Evolutionary conservation across 2,888 invertebrate species (phyloP).

Genomic region (Brachylomia viminalis): DNA sequence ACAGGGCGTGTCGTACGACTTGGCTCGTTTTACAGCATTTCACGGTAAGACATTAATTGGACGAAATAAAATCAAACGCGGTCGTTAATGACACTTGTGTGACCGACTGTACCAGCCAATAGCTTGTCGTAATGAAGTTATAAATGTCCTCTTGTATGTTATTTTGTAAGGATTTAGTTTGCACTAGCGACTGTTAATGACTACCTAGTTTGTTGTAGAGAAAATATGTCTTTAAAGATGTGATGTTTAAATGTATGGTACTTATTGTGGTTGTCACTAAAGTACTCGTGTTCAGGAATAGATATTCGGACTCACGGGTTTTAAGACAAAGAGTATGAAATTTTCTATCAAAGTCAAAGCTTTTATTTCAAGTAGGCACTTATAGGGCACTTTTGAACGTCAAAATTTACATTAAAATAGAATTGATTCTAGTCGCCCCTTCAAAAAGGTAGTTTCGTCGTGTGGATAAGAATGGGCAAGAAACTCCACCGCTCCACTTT

Average conservation of each 20-base stretch:
- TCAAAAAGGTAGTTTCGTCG: too few relatives aligned
- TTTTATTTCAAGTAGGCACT: too few relatives aligned
- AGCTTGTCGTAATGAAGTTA: constrained; percentile 64
- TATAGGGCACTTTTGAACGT: too few relatives aligned
- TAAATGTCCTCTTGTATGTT: constrained; percentile 55
- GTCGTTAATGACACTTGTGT: constrained; percentile 68
- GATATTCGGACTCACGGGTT: background rate
- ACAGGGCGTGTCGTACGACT: constrained; percentile 76
- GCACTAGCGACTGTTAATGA: constrained; percentile 19
- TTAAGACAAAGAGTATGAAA: too few relatives aligned
- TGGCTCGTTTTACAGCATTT: constrained; percentile 84
- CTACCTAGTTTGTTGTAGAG: background rate
- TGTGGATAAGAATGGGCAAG: too few relatives aligned
- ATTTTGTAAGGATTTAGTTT: constrained; percentile 48
- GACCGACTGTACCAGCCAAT: constrained; percentile 54
- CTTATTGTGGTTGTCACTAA: background rate
- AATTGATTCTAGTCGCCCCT: too few relatives aligned
- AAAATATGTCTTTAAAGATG: background rate
- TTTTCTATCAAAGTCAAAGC: too few relatives aligned
- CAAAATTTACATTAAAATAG: too few relatives aligned
- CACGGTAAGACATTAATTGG: constrained; percentile 88
- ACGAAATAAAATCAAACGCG: constrained; percentile 83
- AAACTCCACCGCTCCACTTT: too few relatives aligned
- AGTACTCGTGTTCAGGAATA: too few relatives aligned
- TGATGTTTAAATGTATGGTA: constrained; percentile 1